Evolutionary conservation across 2,113 vertebrate species (phyloP).

Genomic region (Paradoxurus hermaphroditus): DNA sequence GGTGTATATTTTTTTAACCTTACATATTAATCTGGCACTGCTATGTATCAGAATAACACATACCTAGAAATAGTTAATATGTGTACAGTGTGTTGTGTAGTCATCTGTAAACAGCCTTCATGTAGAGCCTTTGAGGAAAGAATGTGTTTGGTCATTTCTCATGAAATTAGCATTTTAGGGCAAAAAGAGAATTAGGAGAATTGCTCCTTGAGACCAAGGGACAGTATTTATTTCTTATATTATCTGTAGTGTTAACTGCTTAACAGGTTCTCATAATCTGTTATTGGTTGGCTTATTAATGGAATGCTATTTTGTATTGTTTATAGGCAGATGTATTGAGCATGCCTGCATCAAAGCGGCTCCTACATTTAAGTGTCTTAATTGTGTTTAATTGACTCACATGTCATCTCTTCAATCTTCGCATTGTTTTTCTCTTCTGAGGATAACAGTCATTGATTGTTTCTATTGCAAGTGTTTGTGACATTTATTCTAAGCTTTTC

Average conservation of each 20-base stretch:
- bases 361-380: not conserved
- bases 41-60: not conserved
- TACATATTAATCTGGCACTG: not conserved
- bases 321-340: not conserved
- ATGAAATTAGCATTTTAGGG: not conserved
- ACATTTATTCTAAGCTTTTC: not conserved
- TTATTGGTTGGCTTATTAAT: not conserved
- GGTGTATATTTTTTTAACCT: not conserved
- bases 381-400: not conserved
- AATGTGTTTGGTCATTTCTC: constrained; percentile 6
- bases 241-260: not conserved
- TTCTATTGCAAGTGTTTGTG: not conserved
- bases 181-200: not conserved
- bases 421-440: not conserved
- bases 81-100: not conserved
- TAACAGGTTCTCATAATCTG: not conserved
- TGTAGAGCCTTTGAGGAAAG: not conserved
- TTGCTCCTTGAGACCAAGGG: not conserved
- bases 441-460: not conserved
- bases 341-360: not conserved
- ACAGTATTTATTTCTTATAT: not conserved
- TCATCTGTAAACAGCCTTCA: not conserved
- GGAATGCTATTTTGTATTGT: not conserved
- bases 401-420: not conserved
- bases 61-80: not conserved